A percentile compares a stretch with the other conserved stretches of the same genome.
phyloP scores from a whole-genome alignment of 64 coral and sea anemone species.

The Dendronephthya gigantea region DNA sequence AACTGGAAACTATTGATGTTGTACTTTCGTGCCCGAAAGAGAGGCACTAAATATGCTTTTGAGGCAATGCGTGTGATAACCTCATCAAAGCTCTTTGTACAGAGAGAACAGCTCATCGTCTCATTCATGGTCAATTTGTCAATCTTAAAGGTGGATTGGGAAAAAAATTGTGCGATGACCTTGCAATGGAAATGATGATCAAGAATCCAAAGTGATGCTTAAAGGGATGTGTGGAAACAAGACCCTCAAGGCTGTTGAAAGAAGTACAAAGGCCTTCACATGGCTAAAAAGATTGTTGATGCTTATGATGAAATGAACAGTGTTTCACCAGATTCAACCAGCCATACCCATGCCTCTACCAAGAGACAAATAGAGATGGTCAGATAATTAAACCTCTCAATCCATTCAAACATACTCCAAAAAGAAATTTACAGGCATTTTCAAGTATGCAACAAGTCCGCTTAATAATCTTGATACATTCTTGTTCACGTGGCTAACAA shows the following conservation, averaged over 20 bases:
- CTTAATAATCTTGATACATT: constrained; percentile 28
- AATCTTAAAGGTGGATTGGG: no score
- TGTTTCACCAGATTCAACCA: no score
- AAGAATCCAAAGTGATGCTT: neutral
- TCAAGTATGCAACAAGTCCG: constrained; percentile 16
- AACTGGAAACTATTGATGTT: constrained; percentile 59
- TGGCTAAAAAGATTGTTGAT: no score
- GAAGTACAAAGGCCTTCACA: neutral
- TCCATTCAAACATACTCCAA: constrained; percentile 33
- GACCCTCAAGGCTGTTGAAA: constrained; percentile 33
- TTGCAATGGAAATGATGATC: no score
- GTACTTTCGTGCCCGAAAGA: constrained; percentile 27
- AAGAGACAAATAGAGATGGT: constrained; percentile 37
- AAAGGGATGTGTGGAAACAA: constrained; percentile 46
- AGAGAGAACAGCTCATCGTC: no score
- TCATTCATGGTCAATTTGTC: no score
- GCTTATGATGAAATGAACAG: no score
- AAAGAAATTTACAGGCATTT: constrained; percentile 10
- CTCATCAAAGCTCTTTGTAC: neutral
- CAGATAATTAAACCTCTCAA: neutral
- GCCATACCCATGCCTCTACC: constrained; percentile 17
- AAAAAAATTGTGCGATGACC: no score
- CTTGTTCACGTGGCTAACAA: neutral
- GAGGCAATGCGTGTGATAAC: constrained; percentile 26
- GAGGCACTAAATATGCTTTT: neutral